Percentiles rank a stretch among this genome's conserved stretches.
Evolutionary conservation across 2,888 invertebrate genomes (phyloP).

Genomic region (Pristionchus exspectatus): DNA sequence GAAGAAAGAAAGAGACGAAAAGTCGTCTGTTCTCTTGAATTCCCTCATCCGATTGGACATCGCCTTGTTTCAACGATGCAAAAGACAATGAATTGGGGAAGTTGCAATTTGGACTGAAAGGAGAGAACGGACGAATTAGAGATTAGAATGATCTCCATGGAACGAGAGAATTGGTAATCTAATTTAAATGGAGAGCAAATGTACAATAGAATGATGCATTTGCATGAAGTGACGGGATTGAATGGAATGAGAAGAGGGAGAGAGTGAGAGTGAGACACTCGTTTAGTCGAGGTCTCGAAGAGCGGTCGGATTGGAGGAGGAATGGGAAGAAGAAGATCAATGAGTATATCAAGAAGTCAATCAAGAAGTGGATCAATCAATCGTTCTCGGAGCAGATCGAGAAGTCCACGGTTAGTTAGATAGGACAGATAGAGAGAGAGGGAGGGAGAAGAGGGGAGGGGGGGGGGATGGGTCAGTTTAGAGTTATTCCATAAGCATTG

Average conservation of each 20-base stretch:
- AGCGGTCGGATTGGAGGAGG: slow-evolving; percentile 1
- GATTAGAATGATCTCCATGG: background rate
- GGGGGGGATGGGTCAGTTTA: background rate
- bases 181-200: background rate
- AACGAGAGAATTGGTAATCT: background rate
- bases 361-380: background rate
- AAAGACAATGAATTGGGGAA: slow-evolving; percentile 30
- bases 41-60: background rate
- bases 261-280: background rate
- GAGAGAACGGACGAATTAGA: background rate
- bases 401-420: background rate
- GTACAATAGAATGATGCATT: slow-evolving; percentile 6
- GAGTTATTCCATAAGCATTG: background rate
- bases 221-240: background rate
- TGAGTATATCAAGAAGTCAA: background rate
- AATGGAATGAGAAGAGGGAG: background rate
- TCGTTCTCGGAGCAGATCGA: slow-evolving; percentile 11
- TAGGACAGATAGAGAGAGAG: background rate
- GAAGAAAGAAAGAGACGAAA: background rate
- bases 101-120: slow-evolving; percentile 11
- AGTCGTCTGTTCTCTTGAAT: background rate
- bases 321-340: slow-evolving; percentile 40
- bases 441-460: background rate
- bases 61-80: background rate
- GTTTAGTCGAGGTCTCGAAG: background rate